Conservation (phyloP, 2,888 invertebrate genomes). For the Acanthoscelides obtectus region DNA sequence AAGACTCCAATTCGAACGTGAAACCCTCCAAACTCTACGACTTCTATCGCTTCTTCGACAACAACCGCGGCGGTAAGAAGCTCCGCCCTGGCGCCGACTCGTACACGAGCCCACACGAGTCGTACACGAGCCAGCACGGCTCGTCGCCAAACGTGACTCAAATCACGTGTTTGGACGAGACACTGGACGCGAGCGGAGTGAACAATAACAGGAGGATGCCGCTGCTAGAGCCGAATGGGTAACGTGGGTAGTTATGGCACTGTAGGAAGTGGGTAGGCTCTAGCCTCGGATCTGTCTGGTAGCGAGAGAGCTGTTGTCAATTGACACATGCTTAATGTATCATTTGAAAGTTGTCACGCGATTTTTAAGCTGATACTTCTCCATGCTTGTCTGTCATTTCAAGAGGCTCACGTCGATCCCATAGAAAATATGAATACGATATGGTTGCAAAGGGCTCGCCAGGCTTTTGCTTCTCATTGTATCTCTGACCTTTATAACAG, state of each 20-base stretch:
- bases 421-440: too few species aligned
- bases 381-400: too few species aligned
- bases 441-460: too few species aligned
- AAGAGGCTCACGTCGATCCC: too few species aligned
- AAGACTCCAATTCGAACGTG: slow-evolving; percentile 40
- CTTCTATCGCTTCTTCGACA: slow-evolving; percentile 31
- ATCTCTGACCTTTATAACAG: too few species aligned
- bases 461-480: too few species aligned
- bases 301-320: background rate
- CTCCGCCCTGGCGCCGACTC: background rate
- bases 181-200: slow-evolving; percentile 17
- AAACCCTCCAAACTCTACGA: slow-evolving; percentile 36
- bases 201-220: slow-evolving; percentile 34
- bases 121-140: slow-evolving; percentile 16
- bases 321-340: too few species aligned
- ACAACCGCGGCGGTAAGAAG: slow-evolving; percentile 24
- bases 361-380: too few species aligned
- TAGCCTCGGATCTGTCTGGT: too few species aligned
- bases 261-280: background rate
- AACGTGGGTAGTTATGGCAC: slow-evolving; percentile 15
- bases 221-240: slow-evolving; percentile 43
- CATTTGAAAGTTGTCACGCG: too few species aligned
- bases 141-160: slow-evolving; percentile 35
- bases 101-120: background rate
- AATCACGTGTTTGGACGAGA: slow-evolving; percentile 36